Evolutionary conservation across 2,797 vertebrate genomes (phyloP), one percentile per base, ranked within the genome.

Genomic region (Tamandua tetradactyla): DNA sequence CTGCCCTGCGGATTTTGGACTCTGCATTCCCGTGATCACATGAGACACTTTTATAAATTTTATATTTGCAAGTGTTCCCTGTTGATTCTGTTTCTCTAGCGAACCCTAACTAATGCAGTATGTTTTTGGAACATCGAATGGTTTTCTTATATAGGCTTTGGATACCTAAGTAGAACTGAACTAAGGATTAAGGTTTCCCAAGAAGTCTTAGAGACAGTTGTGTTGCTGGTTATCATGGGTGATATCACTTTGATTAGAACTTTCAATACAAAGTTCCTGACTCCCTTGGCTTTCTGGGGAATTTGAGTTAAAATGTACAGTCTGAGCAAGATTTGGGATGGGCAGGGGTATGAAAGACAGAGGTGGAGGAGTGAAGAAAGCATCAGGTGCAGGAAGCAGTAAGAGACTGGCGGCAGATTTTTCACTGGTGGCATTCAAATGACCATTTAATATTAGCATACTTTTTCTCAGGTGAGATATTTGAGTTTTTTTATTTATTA

Each of bases 231-330:
- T 98, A 97, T 98, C 97, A 92, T 94, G 98, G 57, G 42, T 40
- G 82, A 98, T 97, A 97, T 97, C 97, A 72, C 92, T 98, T 95
- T 97, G 96, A 92, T 76, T 89, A 10, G 94, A 95, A 96, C 64
- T 82, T 62, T 98, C 98, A 85, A 98, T 83, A 2, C 98, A 84
- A 99, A 96, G 95, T 98, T 98, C 98, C 0, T 97, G 97, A 72
- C 98, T 98, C 96, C 98, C 98, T 0, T 98, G 98, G 89, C 98
- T 99, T 96, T 98, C 98, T n/a, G 98, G 98, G 11, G 98, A 99
- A 97, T 98, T 98, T 71, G 98, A 98, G 97, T 97, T 98, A 79
- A 97, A 98, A 96, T 98, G 98, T 13, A 98, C 96, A 87, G 96
- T 97, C 42, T 98, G 98, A 90, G 97, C 97, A 91, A 97, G 98